Evolutionary conservation across 2,888 invertebrate species (phyloP).

Genomic region (Mimumesa dahlbomi): DNA sequence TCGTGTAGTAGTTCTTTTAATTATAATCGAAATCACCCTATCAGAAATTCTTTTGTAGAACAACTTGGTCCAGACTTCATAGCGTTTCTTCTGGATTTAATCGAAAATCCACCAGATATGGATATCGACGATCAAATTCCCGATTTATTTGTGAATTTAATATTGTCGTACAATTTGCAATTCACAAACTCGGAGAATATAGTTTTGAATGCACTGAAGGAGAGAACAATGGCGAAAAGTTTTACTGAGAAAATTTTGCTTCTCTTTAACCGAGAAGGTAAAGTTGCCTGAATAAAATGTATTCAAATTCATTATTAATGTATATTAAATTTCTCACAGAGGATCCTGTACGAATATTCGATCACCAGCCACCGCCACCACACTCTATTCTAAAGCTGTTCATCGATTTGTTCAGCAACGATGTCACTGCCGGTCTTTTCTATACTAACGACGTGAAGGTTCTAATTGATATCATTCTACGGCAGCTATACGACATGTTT

Average conservation of each 20-base stretch:
- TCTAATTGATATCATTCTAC: constrained; percentile 94
- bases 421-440: constrained; percentile 91
- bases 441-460: constrained; percentile 98
- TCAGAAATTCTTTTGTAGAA: constrained; percentile 83
- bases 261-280: constrained; percentile 94
- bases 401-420: constrained; percentile 90
- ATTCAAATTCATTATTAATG: too few relatives aligned
- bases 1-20: not conserved
- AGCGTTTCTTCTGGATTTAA: constrained; percentile 89
- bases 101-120: constrained; percentile 90
- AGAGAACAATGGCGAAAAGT: constrained; percentile 88
- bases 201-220: constrained; percentile 86
- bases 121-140: constrained; percentile 92
- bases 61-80: constrained; percentile 92
- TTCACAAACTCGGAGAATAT: constrained; percentile 87
- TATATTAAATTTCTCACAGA: constrained; percentile 84
- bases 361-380: constrained; percentile 89
- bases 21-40: not conserved
- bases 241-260: constrained; percentile 95
- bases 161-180: constrained; percentile 95
- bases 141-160: constrained; percentile 90
- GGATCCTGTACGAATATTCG: constrained; percentile 92
- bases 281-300: too few relatives aligned
- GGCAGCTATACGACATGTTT: constrained; percentile 94
- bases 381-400: constrained; percentile 95